These are phyloP conservation scores for Eremophila alpestris DNA, from an alignment of 2,797 vertebrate genomes.

Conservation along the genomic window DNA sequence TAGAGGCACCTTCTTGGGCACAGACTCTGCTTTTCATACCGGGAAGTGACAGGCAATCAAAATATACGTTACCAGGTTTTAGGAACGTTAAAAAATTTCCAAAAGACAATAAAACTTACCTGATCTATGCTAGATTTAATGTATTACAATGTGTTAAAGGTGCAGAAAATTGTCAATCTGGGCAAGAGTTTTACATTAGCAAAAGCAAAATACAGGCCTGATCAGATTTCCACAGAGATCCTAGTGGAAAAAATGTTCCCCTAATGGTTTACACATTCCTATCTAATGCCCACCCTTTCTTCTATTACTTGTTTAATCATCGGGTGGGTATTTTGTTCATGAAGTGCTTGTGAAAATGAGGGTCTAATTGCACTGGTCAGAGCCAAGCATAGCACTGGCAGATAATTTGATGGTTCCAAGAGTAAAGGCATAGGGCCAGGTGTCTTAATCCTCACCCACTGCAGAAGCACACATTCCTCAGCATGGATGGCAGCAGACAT, in stretches of 20 bases:
- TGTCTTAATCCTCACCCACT: slow-evolving; percentile 56
- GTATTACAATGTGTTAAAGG: slow-evolving; percentile 75
- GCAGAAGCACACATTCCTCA: slow-evolving; percentile 36
- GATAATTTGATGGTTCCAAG: slow-evolving; percentile 70
- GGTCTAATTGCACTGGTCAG: slow-evolving; percentile 50
- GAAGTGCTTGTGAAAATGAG: slow-evolving; percentile 65
- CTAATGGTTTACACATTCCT: slow-evolving; percentile 77
- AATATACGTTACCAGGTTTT: slow-evolving; percentile 2
- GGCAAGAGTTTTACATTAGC: slow-evolving; percentile 75
- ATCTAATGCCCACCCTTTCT: slow-evolving; percentile 73
- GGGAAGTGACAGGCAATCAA: slow-evolving; percentile 38
- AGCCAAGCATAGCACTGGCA: slow-evolving; percentile 67
- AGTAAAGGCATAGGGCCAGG: slow-evolving; percentile 42
- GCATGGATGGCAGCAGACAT: slow-evolving; percentile 50
- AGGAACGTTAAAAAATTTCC: slow-evolving; percentile 30
- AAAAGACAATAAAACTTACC: slow-evolving; percentile 67
- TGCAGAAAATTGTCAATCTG: slow-evolving; percentile 75
- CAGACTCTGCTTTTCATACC: background rate
- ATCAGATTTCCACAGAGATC: slow-evolving; percentile 76
- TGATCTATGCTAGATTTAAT: slow-evolving; percentile 72
- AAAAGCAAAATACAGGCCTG: slow-evolving; percentile 72
- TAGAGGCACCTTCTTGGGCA: background rate
- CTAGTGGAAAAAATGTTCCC: slow-evolving; percentile 75
- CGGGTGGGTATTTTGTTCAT: slow-evolving; percentile 55
- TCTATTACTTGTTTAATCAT: slow-evolving; percentile 63